These are phyloP conservation scores for Eumeta japonica DNA, from an alignment of 1,140 invertebrate genomes.

Conservation along the genomic window DNA sequence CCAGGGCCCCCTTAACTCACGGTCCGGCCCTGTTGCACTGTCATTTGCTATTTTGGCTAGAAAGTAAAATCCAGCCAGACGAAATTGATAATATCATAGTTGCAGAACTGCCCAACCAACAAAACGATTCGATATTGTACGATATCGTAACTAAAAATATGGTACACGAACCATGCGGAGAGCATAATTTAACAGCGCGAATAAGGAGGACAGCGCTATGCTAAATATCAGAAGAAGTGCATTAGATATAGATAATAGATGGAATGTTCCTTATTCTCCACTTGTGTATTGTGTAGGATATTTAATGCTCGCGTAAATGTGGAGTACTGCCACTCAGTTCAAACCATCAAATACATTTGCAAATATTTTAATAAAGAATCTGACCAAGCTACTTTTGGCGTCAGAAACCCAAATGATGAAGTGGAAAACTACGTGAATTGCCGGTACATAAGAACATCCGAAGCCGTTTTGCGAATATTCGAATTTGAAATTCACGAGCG, in stretches of 20 bases:
- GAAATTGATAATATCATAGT: conserved; percentile 7
- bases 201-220: conserved; percentile 14
- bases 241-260: conserved; percentile 10
- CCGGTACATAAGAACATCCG: conserved; percentile 40
- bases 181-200: conserved; percentile 26
- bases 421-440: too few relatives aligned
- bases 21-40: conserved; percentile 21
- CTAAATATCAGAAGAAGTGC: conserved; percentile 12
- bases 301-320: conserved; percentile 26
- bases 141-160: too few relatives aligned
- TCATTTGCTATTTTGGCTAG: too few relatives aligned
- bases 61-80: conserved; percentile 8
- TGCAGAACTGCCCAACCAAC: too few relatives aligned
- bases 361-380: conserved; percentile 50
- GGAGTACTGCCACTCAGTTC: too few relatives aligned
- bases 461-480: conserved; percentile 36
- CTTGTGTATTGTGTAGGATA: conserved; percentile 10
- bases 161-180: conserved; percentile 29
- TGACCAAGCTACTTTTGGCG: conserved; percentile 21
- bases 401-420: too few relatives aligned
- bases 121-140: too few relatives aligned
- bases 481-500: conserved; percentile 19
- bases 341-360: too few relatives aligned
- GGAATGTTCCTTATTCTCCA: conserved; percentile 14
- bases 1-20: too few relatives aligned